phyloP scores from a whole-genome alignment of 2,113 vertebrate species.

The Zosterops japonicus region DNA sequence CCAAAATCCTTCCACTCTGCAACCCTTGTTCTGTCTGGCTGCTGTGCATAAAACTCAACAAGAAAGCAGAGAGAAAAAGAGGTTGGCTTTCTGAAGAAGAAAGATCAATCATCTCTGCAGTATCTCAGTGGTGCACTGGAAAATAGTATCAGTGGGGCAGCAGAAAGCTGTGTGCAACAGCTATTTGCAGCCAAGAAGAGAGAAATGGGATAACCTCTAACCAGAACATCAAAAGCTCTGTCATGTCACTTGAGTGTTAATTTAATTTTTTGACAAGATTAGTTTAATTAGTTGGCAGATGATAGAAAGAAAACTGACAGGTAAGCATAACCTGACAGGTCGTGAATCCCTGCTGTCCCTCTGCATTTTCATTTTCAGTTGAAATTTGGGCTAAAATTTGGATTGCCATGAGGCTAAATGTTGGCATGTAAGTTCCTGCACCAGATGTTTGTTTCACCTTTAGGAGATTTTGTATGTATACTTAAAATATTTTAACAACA shows the following conservation, averaged over 20 bases:
- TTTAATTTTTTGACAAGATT: constrained; percentile 39
- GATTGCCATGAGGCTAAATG: neutral
- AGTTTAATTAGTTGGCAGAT: constrained; percentile 49
- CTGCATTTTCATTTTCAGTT: neutral
- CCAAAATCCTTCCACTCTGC: neutral
- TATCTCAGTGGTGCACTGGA: neutral
- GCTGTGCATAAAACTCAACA: neutral
- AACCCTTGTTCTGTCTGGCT: neutral
- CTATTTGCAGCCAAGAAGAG: neutral
- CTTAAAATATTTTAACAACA: neutral
- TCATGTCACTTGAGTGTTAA: constrained; percentile 14
- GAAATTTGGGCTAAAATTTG: neutral
- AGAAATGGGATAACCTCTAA: neutral
- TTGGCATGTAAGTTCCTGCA: neutral
- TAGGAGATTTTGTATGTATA: neutral
- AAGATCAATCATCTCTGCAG: neutral
- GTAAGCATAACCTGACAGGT: constrained; percentile 10
- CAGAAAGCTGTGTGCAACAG: neutral
- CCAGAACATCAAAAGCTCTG: neutral
- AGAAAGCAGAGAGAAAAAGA: neutral
- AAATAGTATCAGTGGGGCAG: neutral
- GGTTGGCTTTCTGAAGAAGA: neutral
- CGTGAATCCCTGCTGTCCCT: neutral
- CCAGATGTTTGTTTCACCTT: constrained; percentile 30
- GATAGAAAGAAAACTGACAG: constrained; percentile 5